These are phyloP conservation scores for Cynopterus sphinx DNA, from an alignment of 2,797 vertebrate species.

Conservation along the genomic window DNA sequence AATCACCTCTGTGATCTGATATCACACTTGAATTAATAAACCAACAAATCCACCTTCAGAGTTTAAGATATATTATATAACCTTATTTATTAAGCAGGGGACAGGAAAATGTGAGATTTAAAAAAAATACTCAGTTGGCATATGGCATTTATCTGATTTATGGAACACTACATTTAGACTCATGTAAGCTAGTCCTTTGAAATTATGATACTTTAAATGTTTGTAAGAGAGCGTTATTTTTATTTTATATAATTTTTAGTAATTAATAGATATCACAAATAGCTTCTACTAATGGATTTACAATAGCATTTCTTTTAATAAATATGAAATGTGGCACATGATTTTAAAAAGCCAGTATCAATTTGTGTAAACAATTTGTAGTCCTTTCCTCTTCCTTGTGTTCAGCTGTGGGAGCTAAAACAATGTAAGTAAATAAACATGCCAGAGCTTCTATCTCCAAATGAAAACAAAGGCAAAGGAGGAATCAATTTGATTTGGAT, in stretches of 20 bases:
- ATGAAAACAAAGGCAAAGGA: conserved; percentile 62
- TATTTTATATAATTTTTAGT: neutral
- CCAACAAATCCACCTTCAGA: conserved; percentile 48
- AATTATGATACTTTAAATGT: neutral
- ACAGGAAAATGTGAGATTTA: neutral
- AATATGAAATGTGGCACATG: neutral
- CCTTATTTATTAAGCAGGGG: conserved; percentile 37
- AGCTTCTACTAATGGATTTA: conserved; percentile 20
- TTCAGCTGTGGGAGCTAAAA: conserved; percentile 41
- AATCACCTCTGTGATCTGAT: conserved; percentile 68
- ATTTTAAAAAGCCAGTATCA: conserved; percentile 24
- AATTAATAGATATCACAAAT: conserved; percentile 2
- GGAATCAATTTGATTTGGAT: conserved; percentile 61
- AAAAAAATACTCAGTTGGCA: neutral
- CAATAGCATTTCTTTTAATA: neutral
- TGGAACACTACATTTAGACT: neutral
- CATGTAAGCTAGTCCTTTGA: neutral
- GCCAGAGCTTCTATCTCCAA: conserved; percentile 53
- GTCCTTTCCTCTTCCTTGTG: neutral
- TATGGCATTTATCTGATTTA: conserved; percentile 9
- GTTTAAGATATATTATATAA: conserved; percentile 33
- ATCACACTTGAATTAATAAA: conserved; percentile 72
- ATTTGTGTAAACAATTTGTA: conserved; percentile 43
- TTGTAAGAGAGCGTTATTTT: neutral
- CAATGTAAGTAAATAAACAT: conserved; percentile 57